phyloP scores from a whole-genome alignment of 2,797 vertebrate genomes.

The Alca torda region DNA sequence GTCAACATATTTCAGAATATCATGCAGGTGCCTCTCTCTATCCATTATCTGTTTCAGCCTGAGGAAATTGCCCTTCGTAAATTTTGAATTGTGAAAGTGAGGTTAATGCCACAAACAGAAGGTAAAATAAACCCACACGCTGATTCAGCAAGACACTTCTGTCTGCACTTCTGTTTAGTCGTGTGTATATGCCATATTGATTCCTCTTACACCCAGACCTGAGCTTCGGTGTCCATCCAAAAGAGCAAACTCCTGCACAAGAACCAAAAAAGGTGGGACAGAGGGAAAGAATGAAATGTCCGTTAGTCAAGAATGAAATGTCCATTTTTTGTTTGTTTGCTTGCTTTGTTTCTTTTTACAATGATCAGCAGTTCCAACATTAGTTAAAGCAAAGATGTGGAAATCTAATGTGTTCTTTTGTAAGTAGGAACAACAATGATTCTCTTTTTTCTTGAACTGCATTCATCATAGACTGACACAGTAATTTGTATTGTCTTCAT shows the following conservation, averaged over 20 bases:
- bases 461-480: neutral
- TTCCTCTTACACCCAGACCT: neutral
- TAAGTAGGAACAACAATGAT: neutral
- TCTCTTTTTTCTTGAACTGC: neutral
- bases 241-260: neutral
- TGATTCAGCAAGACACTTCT: neutral
- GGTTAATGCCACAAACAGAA: neutral
- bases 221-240: neutral
- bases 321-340: neutral
- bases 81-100: neutral
- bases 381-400: neutral
- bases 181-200: neutral
- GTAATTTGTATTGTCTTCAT: neutral
- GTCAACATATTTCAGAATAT: neutral
- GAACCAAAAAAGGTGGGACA: neutral
- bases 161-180: neutral
- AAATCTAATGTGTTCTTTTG: neutral
- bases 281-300: neutral
- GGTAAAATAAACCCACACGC: neutral
- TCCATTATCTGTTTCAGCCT: neutral
- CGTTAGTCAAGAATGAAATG: neutral
- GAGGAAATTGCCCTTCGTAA: neutral
- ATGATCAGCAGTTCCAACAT: neutral
- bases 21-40: neutral
- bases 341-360: neutral